Percentiles rank a stretch among this genome's conserved stretches.
Conservation (phyloP, 2,888 invertebrate species). For the Anticlea derivata region DNA sequence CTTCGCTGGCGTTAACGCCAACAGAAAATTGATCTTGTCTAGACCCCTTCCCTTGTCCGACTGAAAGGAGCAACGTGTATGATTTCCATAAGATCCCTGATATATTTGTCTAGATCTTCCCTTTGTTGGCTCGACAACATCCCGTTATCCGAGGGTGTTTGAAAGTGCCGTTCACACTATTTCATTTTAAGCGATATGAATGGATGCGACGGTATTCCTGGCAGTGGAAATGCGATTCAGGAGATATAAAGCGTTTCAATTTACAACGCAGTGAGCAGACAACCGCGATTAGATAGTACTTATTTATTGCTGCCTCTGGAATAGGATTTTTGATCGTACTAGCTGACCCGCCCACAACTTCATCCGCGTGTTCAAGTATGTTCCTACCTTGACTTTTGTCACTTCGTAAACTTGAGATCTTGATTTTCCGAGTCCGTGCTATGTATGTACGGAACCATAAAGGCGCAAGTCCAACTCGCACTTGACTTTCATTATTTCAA, state of each 20-base stretch:
- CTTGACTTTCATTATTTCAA: too few species aligned
- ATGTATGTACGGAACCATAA: too few species aligned
- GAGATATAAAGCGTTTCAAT: conserved; percentile 20
- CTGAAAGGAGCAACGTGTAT: conserved; percentile 46
- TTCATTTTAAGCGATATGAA: conserved; percentile 25
- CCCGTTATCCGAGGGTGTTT: conserved; percentile 49
- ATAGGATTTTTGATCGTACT: neutral
- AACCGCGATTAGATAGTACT: neutral
- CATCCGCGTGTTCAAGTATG: too few species aligned
- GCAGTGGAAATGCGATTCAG: conserved; percentile 16
- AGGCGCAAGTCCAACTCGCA: too few species aligned
- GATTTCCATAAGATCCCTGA: conserved; percentile 58
- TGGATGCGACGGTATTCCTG: conserved; percentile 14
- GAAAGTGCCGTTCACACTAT: conserved; percentile 35
- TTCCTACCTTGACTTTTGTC: too few species aligned
- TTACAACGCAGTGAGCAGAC: neutral
- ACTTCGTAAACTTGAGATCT: too few species aligned
- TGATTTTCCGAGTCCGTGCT: too few species aligned
- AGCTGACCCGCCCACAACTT: too few species aligned
- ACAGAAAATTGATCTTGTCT: too few species aligned
- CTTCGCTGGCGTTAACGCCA: too few species aligned
- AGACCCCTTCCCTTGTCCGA: conserved; percentile 17
- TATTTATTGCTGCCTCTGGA: neutral
- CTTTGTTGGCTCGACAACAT: conserved; percentile 57
- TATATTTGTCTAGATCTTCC: conserved; percentile 63